Base-by-base conservation (phyloP, 2,888 invertebrate genomes). In the Tetranychus truncatus region DNA sequence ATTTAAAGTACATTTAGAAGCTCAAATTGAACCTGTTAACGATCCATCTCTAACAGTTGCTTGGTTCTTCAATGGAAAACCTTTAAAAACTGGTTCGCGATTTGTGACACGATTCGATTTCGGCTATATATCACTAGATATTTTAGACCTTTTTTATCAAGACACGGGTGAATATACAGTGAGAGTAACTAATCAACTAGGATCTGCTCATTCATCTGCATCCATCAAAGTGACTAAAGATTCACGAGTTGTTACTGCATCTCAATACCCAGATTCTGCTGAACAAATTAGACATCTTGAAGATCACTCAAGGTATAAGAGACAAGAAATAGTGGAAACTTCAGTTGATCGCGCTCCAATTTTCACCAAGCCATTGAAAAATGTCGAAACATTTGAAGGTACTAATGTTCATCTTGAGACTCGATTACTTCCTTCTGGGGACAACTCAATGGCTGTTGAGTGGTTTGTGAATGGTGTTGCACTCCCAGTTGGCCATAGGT, bases 391-490 rank as follows among this genome's bases (percentile, higher is more conserved):
- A 80, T 91, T 91, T 18, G 95, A 96, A 84, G 94, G 94, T 24
- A 87, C 87, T 77, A 90, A 89, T 75, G 91, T 92, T 76, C 95
- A 96, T 83, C 85, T 96, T 80, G 95, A 95, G 84, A 94, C 94
- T 0, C 94, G 95, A 8, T 85, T 99, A 55, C 92, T 94, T 0
- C 95, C 95, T 11, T 94, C 95, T 4, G 94, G 94, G 75, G 95
- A 95, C 84, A 88, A 94, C 0, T 89, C 90, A 79, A 85, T 95
- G 15, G 78, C 77, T 76, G 81, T 83, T 24, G 83, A 83, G 76
- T 95, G 93, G 93, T 94, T 92, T 87, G 94, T 91, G 82, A 94
- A 99, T 82, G 93, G 91, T 46, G 89, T 93, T 82, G 85, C 90
- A 1, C 82, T 85, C 86, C 81, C 80, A 77, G 81, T 82, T 79